phyloP scores from a whole-genome alignment of 2,113 vertebrate genomes.

The Collichthys lucidus region DNA sequence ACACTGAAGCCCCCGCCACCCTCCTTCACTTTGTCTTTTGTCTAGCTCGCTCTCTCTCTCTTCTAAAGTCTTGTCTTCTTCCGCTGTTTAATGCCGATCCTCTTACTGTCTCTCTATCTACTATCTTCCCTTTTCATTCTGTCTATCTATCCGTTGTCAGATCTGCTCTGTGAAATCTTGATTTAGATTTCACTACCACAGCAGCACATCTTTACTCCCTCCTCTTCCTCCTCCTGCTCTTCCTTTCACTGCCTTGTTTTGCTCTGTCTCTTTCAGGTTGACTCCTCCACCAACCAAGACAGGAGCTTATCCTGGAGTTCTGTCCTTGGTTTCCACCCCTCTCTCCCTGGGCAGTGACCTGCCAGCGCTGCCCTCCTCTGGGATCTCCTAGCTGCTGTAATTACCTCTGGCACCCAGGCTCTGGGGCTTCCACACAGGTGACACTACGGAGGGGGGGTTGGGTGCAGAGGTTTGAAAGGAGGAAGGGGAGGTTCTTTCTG shows the following conservation, averaged over 20 bases:
- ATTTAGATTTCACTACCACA: slow-evolving; percentile 37
- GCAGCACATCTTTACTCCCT: slow-evolving; percentile 16
- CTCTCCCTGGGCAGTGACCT: slow-evolving; percentile 73
- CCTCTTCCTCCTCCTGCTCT: not conserved
- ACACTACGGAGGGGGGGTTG: slow-evolving; percentile 70
- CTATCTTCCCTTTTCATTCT: slow-evolving; percentile 20
- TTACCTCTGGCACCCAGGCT: slow-evolving; percentile 83
- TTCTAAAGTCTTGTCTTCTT: slow-evolving; percentile 44
- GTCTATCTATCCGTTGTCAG: slow-evolving; percentile 31
- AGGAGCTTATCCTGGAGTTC: slow-evolving; percentile 58
- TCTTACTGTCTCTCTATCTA: slow-evolving; percentile 1
- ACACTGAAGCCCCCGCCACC: slow-evolving; percentile 43
- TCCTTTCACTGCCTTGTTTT: slow-evolving; percentile 44
- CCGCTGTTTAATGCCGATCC: slow-evolving; percentile 13
- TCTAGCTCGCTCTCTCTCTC: slow-evolving; percentile 44
- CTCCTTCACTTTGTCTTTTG: slow-evolving; percentile 61
- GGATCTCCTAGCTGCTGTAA: slow-evolving; percentile 78
- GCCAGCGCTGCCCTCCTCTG: slow-evolving; percentile 70
- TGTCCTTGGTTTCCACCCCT: slow-evolving; percentile 73
- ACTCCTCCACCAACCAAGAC: slow-evolving; percentile 51
- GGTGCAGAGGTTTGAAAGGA: slow-evolving; percentile 53
- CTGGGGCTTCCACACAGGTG: slow-evolving; percentile 80
- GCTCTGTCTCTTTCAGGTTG: slow-evolving; percentile 44
- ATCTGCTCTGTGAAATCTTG: slow-evolving; percentile 43
- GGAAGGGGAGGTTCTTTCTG: slow-evolving; percentile 57